Conservation (phyloP, 2,888 invertebrate species). For the Rhagium mordax region DNA sequence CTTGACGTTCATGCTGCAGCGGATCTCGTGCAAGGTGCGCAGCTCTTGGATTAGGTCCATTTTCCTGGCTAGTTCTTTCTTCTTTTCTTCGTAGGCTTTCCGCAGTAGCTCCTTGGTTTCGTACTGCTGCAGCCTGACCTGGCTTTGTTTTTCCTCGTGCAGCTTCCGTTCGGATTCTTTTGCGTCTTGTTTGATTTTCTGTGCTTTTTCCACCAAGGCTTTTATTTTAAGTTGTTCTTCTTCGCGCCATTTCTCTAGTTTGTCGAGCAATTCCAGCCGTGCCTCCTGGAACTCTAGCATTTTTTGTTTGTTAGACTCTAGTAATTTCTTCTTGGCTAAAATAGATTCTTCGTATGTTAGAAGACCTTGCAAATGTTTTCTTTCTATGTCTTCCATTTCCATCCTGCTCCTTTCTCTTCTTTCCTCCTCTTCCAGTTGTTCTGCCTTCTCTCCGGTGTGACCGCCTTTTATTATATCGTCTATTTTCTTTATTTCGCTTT, state of each 20-base stretch:
- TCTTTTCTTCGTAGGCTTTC: constrained; percentile 61
- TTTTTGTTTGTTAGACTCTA: constrained; percentile 72
- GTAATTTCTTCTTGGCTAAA: constrained; percentile 72
- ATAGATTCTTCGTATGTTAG: constrained; percentile 75
- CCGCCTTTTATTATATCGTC: constrained; percentile 71
- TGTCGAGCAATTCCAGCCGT: constrained; percentile 70
- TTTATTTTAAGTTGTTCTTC: constrained; percentile 71
- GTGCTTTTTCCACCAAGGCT: constrained; percentile 70
- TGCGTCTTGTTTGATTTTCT: constrained; percentile 70
- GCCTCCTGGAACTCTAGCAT: constrained; percentile 72
- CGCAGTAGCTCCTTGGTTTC: constrained; percentile 69
- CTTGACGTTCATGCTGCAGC: constrained; percentile 64
- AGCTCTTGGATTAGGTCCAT: constrained; percentile 69
- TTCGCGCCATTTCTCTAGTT: constrained; percentile 73
- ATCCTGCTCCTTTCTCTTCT: constrained; percentile 71
- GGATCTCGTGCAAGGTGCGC: constrained; percentile 65
- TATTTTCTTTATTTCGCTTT: constrained; percentile 72
- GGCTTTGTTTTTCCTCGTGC: constrained; percentile 72
- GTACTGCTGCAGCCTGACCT: constrained; percentile 70
- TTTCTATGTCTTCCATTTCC: constrained; percentile 73
- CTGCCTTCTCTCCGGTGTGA: constrained; percentile 68
- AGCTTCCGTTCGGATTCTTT: constrained; percentile 72
- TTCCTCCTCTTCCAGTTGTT: constrained; percentile 70
- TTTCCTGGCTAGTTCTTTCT: constrained; percentile 66
- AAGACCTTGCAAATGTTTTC: constrained; percentile 74